These are phyloP conservation scores for Turnix velox DNA, from an alignment of 2,113 vertebrate species.

Conservation along the genomic window DNA sequence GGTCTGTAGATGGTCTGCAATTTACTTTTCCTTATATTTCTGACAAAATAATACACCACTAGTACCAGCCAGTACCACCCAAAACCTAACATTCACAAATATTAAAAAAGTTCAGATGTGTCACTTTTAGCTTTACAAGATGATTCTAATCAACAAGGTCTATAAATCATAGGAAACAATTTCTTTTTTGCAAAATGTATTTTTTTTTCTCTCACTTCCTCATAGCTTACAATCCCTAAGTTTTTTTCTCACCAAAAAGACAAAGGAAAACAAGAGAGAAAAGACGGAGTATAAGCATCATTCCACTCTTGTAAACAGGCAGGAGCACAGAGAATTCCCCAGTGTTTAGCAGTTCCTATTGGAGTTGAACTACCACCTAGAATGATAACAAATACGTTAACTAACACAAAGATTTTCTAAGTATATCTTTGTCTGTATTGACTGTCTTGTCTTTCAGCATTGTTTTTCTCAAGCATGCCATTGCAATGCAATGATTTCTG, in stretches of 20 bases:
- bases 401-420: neutral
- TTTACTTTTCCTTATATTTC: neutral
- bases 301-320: neutral
- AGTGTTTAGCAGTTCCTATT: neutral
- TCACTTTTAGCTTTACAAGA: neutral
- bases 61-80: neutral
- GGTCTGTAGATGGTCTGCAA: neutral
- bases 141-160: neutral
- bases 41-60: neutral
- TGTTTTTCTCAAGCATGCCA: neutral
- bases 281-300: neutral
- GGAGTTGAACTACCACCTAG: neutral
- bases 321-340: neutral
- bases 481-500: neutral
- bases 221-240: neutral
- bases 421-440: neutral
- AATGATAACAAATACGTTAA: neutral
- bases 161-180: neutral
- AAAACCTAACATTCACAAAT: neutral
- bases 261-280: neutral
- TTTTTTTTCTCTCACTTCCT: neutral
- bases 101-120: neutral
- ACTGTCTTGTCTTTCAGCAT: neutral
- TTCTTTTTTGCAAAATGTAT: neutral
- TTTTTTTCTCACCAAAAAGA: neutral